Percentiles rank a stretch among this genome's conserved stretches.
phyloP scores from a whole-genome alignment of 2,113 vertebrate species.

The Pedetes capensis region DNA sequence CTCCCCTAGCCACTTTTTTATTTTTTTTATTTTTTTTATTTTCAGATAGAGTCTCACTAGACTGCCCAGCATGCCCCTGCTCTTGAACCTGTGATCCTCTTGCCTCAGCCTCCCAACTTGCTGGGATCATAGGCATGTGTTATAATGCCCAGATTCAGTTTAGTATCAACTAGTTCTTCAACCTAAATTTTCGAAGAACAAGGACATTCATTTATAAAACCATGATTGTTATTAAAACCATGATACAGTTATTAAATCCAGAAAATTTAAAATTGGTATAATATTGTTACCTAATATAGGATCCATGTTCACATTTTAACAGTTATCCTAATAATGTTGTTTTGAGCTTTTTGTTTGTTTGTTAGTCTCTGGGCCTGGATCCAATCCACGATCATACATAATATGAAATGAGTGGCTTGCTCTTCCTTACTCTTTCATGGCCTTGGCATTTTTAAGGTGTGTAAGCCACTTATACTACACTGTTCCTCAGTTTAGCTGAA shows the following conservation, averaged over 20 bases:
- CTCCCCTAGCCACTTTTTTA: no score
- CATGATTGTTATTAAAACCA: no score
- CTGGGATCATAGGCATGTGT: no score
- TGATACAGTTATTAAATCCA: neutral
- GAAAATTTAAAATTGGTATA: neutral
- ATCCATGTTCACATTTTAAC: neutral
- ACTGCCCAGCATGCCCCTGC: no score
- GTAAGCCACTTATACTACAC: neutral
- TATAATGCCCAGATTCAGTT: neutral
- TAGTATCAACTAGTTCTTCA: neutral
- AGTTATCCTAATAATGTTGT: neutral
- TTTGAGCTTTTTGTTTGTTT: neutral
- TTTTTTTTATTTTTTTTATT: no score
- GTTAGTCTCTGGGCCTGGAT: neutral
- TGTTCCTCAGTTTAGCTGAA: neutral
- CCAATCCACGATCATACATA: neutral
- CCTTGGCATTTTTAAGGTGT: neutral
- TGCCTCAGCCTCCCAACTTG: no score
- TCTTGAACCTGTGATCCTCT: no score
- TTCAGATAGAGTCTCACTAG: no score
- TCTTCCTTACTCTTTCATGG: neutral
- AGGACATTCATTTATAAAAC: neutral
- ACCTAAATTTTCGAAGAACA: neutral
- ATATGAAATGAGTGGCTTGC: neutral
- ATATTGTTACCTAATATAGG: neutral